Base-by-base conservation (phyloP, 2,113 vertebrate species). In the Nymphicus hollandicus region DNA sequence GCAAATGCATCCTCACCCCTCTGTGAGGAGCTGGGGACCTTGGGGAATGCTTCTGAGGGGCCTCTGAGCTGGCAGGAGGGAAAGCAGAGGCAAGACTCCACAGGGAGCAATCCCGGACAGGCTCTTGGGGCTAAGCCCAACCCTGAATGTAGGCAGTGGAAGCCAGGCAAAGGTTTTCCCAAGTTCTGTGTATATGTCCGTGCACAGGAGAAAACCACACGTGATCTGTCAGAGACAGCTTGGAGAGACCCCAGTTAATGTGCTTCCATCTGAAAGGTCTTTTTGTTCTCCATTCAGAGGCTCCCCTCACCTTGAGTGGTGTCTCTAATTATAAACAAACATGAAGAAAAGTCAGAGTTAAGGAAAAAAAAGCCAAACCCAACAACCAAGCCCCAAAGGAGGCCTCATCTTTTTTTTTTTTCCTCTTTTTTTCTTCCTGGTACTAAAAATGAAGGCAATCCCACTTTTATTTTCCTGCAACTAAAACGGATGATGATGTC, bases 391-490 rank as follows among this genome's bases (percentile, higher is more conserved):
- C 77, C 88, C 85, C 39, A 81, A 39, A 91, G 50, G 43, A 88
- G 85, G 84, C 89, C 86, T 8, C 81, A 66, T 93, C 9, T 3
- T 60, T 52, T 49, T 29, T 64, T 31, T 27, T 33, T 28, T 9
- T 1, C 23, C 11, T 53, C 9, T 58, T 35, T 58, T 58, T 58
- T 58, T 24, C 13, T 29, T 7, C 31, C 47, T 28, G 39, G 13
- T 91, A 65, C 93, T 92, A 91, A 96, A 95, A 79, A 58, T 88
- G 70, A 92, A 96, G 95, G 94, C 95, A 81, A 89, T 49, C 79
- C 81, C 92, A 72, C 44, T 77, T 91, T 92, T 86, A 50, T 82
- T 92, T 96, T 79, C 46, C 52, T 52, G 50, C 46, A 37, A 46
- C 81, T 95, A 94, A 96, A 92, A 68, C 69, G 78, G 70, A 29